phyloP scores from a whole-genome alignment of 2,888 invertebrate genomes.

The Metopia argyrocephala region DNA sequence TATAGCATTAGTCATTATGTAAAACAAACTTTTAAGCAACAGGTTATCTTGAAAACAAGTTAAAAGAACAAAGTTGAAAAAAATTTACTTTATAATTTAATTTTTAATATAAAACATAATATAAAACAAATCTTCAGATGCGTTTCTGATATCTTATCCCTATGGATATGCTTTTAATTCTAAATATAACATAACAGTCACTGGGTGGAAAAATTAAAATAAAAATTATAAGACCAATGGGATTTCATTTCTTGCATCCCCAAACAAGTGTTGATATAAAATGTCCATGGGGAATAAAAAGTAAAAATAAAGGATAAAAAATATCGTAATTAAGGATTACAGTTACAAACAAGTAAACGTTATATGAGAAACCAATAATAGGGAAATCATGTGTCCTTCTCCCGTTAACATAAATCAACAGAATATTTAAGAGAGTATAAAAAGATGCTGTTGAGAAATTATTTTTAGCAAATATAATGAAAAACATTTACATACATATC shows the following conservation, averaged over 20 bases:
- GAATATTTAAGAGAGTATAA: background rate
- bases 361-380: conserved; percentile 8
- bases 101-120: too few species aligned
- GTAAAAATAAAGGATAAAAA: conserved; percentile 17
- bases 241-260: conserved; percentile 34
- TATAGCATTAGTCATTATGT: background rate
- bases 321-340: conserved; percentile 8
- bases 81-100: too few species aligned
- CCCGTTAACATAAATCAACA: conserved; percentile 16
- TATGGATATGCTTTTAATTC: too few species aligned
- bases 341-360: conserved; percentile 12
- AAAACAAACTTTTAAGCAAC: background rate
- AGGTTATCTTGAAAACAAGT: background rate
- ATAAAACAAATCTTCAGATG: too few species aligned
- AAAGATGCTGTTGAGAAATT: background rate
- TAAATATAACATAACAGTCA: conserved; percentile 7
- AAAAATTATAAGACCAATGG: conserved; percentile 39
- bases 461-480: conserved; percentile 2
- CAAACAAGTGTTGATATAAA: conserved; percentile 70
- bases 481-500: too few species aligned
- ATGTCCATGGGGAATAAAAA: conserved; percentile 68
- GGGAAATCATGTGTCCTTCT: conserved; percentile 23
- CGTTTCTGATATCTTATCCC: too few species aligned
- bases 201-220: too few species aligned
- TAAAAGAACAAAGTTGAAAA: too few species aligned